Evolutionary conservation across 2,797 vertebrate genomes (phyloP), one percentile per base, ranked within the genome.

Genomic region (Echeneis naucrates): DNA sequence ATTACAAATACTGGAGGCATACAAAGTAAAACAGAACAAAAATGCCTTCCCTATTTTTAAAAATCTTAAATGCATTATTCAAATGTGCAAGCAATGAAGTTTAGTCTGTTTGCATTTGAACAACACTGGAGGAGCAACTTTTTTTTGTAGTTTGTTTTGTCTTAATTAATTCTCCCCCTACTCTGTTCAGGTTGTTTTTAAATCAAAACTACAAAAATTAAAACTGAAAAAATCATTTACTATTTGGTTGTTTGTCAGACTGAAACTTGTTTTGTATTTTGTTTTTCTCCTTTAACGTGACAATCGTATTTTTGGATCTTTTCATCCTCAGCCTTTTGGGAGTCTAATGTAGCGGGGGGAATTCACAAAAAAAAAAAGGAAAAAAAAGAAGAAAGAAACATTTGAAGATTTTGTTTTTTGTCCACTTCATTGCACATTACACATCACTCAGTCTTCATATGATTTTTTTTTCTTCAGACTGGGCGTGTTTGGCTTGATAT

Each of bases 1-100:
- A 23, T 7, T 42, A 58, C 5, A 23, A 9, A 63, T 44, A 55
- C 19, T 53, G 57, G 5, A 45, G 19, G 57, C 37, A 52, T 19
- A 12, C 16, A 37, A 47, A n/a, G 42, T 50, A 32, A 50, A 65
- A 9, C n/a, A 53, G 52, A 57, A 62, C 21, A 16, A 53, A 21
- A 61, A 37, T 8, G 2, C 5, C 27, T 44, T 55, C n/a, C 7
- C 8, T 30, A 19, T 35, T 53, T 68, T 2, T 52, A 24, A 76
- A 57, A 67, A 59, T 30, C n/a, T 62, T 54, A 68, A 47, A 65
- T 50, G 9, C 11, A 67, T 58, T 67, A 51, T 47, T 21, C 2
- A 9, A 11, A 50, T 21, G 5, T 4, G 44, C 27, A 61, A 52
- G 52, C 11, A 66, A 30, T 4, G 45, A 14, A 33, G 23, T 42